Evolutionary conservation across 2,113 vertebrate genomes (phyloP), one percentile per base, ranked within the genome.

Genomic region (Pangasianodon hypophthalmus): DNA sequence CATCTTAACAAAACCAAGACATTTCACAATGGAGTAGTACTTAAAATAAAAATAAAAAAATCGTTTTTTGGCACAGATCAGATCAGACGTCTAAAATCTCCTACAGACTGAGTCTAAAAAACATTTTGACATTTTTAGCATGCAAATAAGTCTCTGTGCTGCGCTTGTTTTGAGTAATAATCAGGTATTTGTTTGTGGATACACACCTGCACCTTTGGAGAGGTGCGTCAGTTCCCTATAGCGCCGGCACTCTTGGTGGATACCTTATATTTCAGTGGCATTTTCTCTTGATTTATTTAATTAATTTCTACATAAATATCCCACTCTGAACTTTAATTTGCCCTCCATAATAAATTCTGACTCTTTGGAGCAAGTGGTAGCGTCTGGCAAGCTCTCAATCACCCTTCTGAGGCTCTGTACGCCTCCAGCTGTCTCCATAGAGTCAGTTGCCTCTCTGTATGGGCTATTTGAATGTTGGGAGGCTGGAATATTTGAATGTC

Each of bases 401-500:
- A 58, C 0, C 50, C 86, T 37, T 24, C 90, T 80, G 6, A 92
- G 88, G 87, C 82, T 79, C 56, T 88, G 19, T 54, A 5, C 19
- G 58, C 83, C 24, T 88, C 89, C 90, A 91, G 94, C 87, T 95
- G 94, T 92, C 93, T 94, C 88, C 91, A 87, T 26, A 88, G 82
- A 81, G 77, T 93, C 92, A 93, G 92, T 71, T 71, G 88, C 29
- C 8, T 3, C 54, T 91, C 91, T 90, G 93, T 93, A 89, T 91
- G 67, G 93, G 85, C 91, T 93, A 91, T 93, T 88, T 86, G 91
- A 92, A 93, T 93, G 85, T 71, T 94, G 93, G 89, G 93, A 95
- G 94, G 82, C 93, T 93, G 92, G 52, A 94, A 94, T 92, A 96
- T 94, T 91, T 94, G 85, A 71, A 93, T 94, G 85, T 10, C 26